A percentile compares a stretch with the other conserved stretches of the same genome.
phyloP scores from a whole-genome alignment of 2,113 vertebrate species.

The Clarias macrocephalus region DNA sequence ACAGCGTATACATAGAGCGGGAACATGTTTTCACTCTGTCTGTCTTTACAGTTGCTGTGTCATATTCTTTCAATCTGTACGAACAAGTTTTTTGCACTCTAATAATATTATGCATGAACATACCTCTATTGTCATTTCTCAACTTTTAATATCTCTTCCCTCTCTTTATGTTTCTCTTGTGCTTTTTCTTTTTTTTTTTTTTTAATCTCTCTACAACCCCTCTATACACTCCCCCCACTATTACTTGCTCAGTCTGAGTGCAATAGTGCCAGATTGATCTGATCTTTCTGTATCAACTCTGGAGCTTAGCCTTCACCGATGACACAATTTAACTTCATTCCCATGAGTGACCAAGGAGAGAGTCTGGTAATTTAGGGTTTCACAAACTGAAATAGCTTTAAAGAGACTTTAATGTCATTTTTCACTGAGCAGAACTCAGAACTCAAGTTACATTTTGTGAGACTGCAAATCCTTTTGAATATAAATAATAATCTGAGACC shows the following conservation, averaged over 20 bases:
- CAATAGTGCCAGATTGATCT: conserved; percentile 42
- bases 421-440: conserved; percentile 13
- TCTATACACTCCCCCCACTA: not conserved
- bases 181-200: not conserved
- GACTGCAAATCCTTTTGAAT: not conserved
- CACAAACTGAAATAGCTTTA: conserved; percentile 22
- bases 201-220: not conserved
- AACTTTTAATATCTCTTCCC: not conserved
- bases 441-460: not conserved
- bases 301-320: conserved; percentile 20
- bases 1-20: not conserved
- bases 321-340: conserved; percentile 46
- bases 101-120: not conserved
- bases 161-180: not conserved
- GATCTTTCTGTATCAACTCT: conserved; percentile 36
- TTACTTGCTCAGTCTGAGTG: conserved; percentile 29
- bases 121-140: not conserved
- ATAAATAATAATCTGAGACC: not conserved
- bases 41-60: conserved; percentile 5
- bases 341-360: conserved; percentile 40
- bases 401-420: conserved; percentile 21
- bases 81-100: not conserved
- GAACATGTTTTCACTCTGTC: conserved; percentile 9
- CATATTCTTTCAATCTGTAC: not conserved
- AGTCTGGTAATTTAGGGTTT: conserved; percentile 33